Evolutionary conservation across 2,888 invertebrate species (phyloP).

Genomic region (Iselma pallidipennis): DNA sequence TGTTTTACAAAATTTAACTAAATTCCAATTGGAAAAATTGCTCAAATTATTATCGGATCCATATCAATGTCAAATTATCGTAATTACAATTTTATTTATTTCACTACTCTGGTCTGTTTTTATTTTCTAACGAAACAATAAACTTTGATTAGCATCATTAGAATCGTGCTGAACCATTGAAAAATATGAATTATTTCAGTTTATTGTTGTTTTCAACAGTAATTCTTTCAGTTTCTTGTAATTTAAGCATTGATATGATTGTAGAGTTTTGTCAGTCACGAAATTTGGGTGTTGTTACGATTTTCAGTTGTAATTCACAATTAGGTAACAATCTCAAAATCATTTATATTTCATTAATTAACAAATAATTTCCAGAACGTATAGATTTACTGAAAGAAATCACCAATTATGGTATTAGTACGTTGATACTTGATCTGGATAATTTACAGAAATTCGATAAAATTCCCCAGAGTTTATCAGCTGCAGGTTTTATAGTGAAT

Average conservation of each 20-base stretch:
- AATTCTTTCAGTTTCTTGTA: not conserved
- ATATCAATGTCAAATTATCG: not conserved
- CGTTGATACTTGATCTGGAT: conserved; percentile 5
- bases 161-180: no score
- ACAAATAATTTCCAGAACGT: conserved; percentile 1
- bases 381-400: conserved; percentile 3
- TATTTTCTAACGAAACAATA: no score
- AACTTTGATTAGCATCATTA: no score
- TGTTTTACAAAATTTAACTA: not conserved
- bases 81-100: not conserved
- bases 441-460: not conserved
- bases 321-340: not conserved
- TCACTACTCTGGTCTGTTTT: no score
- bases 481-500: conserved; percentile 15
- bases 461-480: not conserved
- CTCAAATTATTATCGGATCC: no score
- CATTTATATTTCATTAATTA: not conserved
- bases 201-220: not conserved
- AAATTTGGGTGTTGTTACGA: not conserved
- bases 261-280: not conserved
- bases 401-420: not conserved
- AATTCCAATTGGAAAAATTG: not conserved
- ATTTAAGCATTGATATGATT: not conserved
- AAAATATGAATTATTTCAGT: not conserved
- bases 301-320: conserved; percentile 1